Evolutionary conservation across 2,113 vertebrate genomes (phyloP), one percentile per base, ranked within the genome.

Genomic region (Capreolus pygargus): DNA sequence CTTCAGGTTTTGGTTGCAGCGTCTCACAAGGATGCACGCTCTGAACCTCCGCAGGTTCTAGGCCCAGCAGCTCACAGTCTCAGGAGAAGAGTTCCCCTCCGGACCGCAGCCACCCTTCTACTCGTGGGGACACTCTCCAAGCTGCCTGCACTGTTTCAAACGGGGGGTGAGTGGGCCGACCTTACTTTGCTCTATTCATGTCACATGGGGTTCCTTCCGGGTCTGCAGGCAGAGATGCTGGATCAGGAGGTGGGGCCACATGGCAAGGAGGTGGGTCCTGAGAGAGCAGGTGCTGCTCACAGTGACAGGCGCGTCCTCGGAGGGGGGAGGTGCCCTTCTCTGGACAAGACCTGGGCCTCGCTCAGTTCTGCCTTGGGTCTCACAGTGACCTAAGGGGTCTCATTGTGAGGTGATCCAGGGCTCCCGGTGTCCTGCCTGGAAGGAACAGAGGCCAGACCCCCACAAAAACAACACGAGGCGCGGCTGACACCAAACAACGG

Each of bases 1-100:
- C 60, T 98, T 97, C 97, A 95, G 83, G 84, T 17, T 86, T 21
- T 2, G 14, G 60, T 7, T 1, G 7, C 7, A 1, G 30, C 2
- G 6, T 6, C 17, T 5, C 21, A 25, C 33, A 33, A 13, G 64
- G 36, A 43, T 17, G 30, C 15, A 10, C 2, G 54, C 82, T 89
- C 3, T 27, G 60, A 50, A 6, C 28, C 55, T 86, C 19, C 0
- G 16, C 15, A 13, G 47, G 47, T 67, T 47, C 93, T 3, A 13
- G 52, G 45, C 67, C 25, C 8, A 81, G 86, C 10, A 45, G 47
- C 52, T 91, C 47, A 36, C 43, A 33, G n/a, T 6, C 23, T 85
- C 52, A 52, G n/a, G 43, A 52, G n/a, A 50, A 28, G 12, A 7
- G 7, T 27, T 36, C 52, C 15, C 16, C 12, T 11, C n/a, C 25